Evolutionary conservation across 2,888 invertebrate genomes (phyloP), one percentile per base, ranked within the genome.

Genomic region (Drosophila algonquin): DNA sequence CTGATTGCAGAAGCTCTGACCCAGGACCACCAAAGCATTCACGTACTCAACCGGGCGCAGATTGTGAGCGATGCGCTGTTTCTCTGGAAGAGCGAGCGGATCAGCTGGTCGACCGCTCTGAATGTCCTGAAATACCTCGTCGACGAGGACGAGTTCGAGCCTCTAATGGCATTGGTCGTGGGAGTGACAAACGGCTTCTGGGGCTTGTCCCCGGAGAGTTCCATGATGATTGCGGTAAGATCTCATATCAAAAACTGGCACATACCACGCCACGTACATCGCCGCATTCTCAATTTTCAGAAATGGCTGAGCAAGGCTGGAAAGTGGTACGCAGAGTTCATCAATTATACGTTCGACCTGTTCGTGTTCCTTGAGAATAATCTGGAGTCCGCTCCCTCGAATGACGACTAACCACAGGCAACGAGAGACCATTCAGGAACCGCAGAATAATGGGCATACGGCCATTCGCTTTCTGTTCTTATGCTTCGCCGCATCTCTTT

Each of bases 361-460:
- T 72, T 72, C 50, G 72, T 72, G 46, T 10, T 71, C 12, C 14
- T 51, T 10, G 4, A 35, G 18, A 52, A 45, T 21, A 27, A 44
- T 9, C 32, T 45, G 58, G 58, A 71, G 32, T 48, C 40, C 6
- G 40, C 40, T 57, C 57, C 46, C 52, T 52, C 18, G 40, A 12
- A 35, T 18, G 50, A 24, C n/a, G 32, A 54, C 58, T 52, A 59
- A 21, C 45, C 27, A 7, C 30, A 14, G 16, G 24, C 24, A 16
- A 35, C 2, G 40, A 12, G 14, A 47, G 46, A 30, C 21, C 46
- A 32, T 47, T 57, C 18, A 14, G 45, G n/a, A 76, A 61, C 77
- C 82, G 58, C 76, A 76, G 61, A 70, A 74, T 86, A 83, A 86
- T 81, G 63, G 73, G 16, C 53, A 30, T 30, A 61, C 47, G 55